These are phyloP conservation scores for Eptatretus burgeri DNA, from an alignment of 2,113 vertebrate genomes.

Conservation along the genomic window DNA sequence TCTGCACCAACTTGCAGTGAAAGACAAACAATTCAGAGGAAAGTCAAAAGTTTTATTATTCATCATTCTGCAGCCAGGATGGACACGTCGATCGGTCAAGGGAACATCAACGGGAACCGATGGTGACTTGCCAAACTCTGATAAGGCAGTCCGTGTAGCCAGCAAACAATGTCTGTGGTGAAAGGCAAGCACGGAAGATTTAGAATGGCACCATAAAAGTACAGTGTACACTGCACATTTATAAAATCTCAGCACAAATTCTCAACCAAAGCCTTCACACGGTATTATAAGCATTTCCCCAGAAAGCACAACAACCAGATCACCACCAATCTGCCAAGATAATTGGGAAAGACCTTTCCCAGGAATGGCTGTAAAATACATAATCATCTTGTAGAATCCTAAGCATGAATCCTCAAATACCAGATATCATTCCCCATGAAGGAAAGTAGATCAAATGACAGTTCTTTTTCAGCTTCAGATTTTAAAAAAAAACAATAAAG, in stretches of 20 bases:
- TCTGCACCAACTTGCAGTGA: too few species aligned
- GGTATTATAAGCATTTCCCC: too few species aligned
- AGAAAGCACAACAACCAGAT: not conserved
- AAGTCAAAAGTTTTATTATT: too few species aligned
- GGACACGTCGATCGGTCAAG: too few species aligned
- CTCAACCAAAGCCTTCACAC: not conserved
- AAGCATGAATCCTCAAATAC: too few species aligned
- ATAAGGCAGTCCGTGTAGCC: constrained; percentile 86
- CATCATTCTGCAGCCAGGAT: too few species aligned
- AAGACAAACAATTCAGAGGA: too few species aligned
- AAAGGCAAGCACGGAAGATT: not conserved
- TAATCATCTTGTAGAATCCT: too few species aligned
- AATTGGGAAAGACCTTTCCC: not conserved
- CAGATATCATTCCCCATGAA: too few species aligned
- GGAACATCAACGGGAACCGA: constrained; percentile 39
- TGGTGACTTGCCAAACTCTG: constrained; percentile 82
- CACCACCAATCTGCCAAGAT: not conserved
- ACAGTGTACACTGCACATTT: not conserved
- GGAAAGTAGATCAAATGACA: too few species aligned
- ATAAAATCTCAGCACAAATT: not conserved
- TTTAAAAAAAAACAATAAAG: too few species aligned
- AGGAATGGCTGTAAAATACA: not conserved
- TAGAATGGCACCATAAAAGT: not conserved
- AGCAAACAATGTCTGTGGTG: constrained; percentile 53
- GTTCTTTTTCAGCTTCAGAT: too few species aligned